phyloP scores from a whole-genome alignment of 2,888 invertebrate genomes.

The Lathronympha strigana region DNA sequence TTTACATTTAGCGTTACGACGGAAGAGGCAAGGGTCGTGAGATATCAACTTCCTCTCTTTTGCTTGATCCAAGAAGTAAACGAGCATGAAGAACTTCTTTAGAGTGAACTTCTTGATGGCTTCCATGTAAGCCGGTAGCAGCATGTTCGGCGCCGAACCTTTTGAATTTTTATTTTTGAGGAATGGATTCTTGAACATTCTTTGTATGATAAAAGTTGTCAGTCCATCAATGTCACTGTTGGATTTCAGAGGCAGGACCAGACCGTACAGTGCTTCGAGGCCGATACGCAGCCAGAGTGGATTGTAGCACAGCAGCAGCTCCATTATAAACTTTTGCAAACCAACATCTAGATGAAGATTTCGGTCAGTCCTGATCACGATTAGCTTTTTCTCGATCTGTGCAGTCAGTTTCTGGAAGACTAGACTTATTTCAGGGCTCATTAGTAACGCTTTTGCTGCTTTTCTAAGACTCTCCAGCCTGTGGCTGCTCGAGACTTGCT shows the following conservation, averaged over 20 bases:
- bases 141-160: slow-evolving; percentile 81
- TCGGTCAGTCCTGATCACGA: slow-evolving; percentile 90
- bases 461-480: slow-evolving; percentile 87
- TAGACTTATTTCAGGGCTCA: slow-evolving; percentile 84
- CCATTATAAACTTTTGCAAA: slow-evolving; percentile 90
- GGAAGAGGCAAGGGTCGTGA: slow-evolving; percentile 96
- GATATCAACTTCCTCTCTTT: slow-evolving; percentile 91
- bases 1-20: slow-evolving; percentile 88
- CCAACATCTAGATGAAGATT: slow-evolving; percentile 93
- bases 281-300: slow-evolving; percentile 95
- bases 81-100: slow-evolving; percentile 92
- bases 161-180: slow-evolving; percentile 86
- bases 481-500: slow-evolving; percentile 87
- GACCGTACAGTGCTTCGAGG: slow-evolving; percentile 92
- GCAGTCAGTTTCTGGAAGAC: slow-evolving; percentile 88
- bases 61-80: slow-evolving; percentile 94
- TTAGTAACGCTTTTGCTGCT: slow-evolving; percentile 86
- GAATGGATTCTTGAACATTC: slow-evolving; percentile 90
- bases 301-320: slow-evolving; percentile 92
- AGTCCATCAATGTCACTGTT: slow-evolving; percentile 92
- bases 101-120: slow-evolving; percentile 91
- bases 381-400: slow-evolving; percentile 89
- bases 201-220: slow-evolving; percentile 89
- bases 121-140: slow-evolving; percentile 87
- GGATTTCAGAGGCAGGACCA: slow-evolving; percentile 88